A percentile compares a stretch with the other conserved stretches of the same genome.
phyloP scores from a whole-genome alignment of 2,113 vertebrate genomes.

The Eurystomus gularis region DNA sequence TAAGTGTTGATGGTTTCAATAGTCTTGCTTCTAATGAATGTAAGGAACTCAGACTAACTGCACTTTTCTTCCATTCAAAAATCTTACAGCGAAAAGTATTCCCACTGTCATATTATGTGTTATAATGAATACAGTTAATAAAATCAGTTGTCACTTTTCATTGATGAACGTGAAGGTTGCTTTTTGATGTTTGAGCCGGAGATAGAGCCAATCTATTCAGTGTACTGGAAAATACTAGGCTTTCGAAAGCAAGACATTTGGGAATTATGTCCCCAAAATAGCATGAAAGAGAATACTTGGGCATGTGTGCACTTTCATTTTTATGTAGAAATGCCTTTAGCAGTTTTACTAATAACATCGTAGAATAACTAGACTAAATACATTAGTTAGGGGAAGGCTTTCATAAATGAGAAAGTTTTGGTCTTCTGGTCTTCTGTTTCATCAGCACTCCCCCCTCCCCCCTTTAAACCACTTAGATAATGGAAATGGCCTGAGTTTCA shows the following conservation, averaged over 20 bases:
- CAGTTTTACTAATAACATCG: not conserved
- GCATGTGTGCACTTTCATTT: not conserved
- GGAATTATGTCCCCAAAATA: not conserved
- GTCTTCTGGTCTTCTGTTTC: not conserved
- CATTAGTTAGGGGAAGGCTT: not conserved
- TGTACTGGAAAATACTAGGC: not conserved
- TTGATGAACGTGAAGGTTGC: not conserved
- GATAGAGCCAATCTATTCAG: not conserved
- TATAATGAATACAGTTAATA: constrained; percentile 72
- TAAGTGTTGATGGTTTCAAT: constrained; percentile 74
- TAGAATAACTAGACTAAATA: not conserved
- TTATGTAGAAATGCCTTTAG: constrained; percentile 18
- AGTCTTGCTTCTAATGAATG: constrained; percentile 74
- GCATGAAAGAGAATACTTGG: constrained; percentile 8
- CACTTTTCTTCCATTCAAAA: constrained; percentile 70
- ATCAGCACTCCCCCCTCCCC: not conserved
- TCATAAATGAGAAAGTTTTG: not conserved
- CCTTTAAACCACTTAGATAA: not conserved
- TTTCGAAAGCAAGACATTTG: not conserved
- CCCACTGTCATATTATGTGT: constrained; percentile 65
- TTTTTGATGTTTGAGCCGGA: not conserved
- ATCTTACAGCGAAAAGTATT: constrained; percentile 62
- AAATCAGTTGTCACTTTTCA: constrained; percentile 74
- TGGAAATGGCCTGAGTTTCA: not conserved
- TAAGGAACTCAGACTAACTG: constrained; percentile 71